Evolutionary conservation across 2,113 vertebrate genomes (phyloP).

Genomic region (Pluvianellus socialis): DNA sequence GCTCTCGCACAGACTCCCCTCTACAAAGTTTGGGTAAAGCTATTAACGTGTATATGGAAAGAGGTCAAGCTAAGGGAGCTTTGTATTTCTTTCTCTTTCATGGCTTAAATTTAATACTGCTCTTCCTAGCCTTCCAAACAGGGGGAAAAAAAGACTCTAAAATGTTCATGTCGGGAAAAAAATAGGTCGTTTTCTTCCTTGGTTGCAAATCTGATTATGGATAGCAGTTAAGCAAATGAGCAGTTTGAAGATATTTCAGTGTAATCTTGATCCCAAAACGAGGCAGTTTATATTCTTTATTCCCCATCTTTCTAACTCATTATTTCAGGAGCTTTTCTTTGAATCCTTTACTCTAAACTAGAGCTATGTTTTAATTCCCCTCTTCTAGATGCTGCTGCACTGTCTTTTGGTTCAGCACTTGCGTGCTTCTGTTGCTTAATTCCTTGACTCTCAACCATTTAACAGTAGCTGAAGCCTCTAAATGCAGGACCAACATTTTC

Average conservation of each 20-base stretch:
- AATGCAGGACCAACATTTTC: not conserved
- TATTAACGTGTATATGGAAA: not conserved
- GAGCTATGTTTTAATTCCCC: not conserved
- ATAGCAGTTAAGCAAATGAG: constrained; percentile 12
- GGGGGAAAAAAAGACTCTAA: not conserved
- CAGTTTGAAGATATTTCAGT: constrained; percentile 20
- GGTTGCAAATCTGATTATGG: not conserved
- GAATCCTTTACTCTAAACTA: not conserved
- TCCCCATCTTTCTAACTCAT: not conserved
- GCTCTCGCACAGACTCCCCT: not conserved
- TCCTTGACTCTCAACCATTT: not conserved
- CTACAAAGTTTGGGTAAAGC: not conserved
- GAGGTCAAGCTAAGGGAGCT: not conserved
- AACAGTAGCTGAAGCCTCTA: not conserved
- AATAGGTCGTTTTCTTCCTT: not conserved
- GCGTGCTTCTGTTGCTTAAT: not conserved
- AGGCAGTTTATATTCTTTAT: constrained; percentile 17
- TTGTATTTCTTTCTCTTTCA: not conserved
- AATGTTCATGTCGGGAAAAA: not conserved
- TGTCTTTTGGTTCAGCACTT: not conserved
- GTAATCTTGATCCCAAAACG: not conserved
- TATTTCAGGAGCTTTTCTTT: not conserved
- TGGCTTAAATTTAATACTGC: not conserved
- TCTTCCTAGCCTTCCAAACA: not conserved
- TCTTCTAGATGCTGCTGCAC: not conserved